phyloP scores from a whole-genome alignment of 35 echinoderm and acorn worm genomes.

The Lytechinus pictus region DNA sequence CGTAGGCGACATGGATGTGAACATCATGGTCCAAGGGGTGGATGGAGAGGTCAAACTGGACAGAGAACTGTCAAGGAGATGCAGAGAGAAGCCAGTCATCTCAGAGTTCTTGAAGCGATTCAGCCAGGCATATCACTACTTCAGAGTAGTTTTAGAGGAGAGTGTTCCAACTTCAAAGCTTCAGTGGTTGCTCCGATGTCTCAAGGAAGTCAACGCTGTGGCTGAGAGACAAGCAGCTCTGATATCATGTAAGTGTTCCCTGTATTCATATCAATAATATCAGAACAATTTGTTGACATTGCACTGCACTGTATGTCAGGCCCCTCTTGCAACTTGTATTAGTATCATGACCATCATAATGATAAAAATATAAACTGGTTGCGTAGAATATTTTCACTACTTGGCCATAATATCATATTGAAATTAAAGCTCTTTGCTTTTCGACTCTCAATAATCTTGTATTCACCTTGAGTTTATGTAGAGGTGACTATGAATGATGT shows the following conservation, averaged over 20 bases:
- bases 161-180: slow-evolving; percentile 70
- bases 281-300: neutral
- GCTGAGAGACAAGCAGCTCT: slow-evolving; percentile 66
- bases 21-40: slow-evolving; percentile 39
- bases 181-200: slow-evolving; percentile 70
- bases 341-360: too few species aligned
- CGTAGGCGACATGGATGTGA: neutral
- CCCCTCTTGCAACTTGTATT: too few species aligned
- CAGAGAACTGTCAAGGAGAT: slow-evolving; percentile 20
- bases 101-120: slow-evolving; percentile 67
- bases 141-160: slow-evolving; percentile 63
- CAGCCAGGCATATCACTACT: slow-evolving; percentile 69
- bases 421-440: too few species aligned
- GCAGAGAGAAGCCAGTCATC: slow-evolving; percentile 38
- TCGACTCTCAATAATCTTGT: too few species aligned
- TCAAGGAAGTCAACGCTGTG: slow-evolving; percentile 72
- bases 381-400: too few species aligned
- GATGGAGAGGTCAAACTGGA: slow-evolving; percentile 20
- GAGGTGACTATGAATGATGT: too few species aligned
- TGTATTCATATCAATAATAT: neutral
- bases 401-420: too few species aligned
- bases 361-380: too few species aligned
- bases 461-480: too few species aligned
- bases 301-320: neutral
- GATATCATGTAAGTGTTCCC: slow-evolving; percentile 70